Evolutionary conservation across 2,113 vertebrate genomes (phyloP), one percentile per base, ranked within the genome.

Genomic region (Psephotus haematonotus): DNA sequence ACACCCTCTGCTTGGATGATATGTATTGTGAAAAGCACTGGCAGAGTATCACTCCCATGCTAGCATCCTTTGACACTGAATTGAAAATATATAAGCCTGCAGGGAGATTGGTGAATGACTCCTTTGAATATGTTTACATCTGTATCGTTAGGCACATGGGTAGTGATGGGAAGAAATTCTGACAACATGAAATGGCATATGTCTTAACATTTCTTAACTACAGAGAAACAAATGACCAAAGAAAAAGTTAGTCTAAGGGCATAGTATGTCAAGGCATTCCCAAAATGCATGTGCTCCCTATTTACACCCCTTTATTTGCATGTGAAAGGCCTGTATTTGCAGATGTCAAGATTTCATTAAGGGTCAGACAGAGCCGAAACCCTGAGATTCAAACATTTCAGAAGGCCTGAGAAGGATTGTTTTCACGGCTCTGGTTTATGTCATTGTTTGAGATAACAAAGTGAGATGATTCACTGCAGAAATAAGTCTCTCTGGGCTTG

Each of bases 241-340:
- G 64, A 92, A 88, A 49, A 59, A 39, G 31, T 88, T 60, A 74
- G 49, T 92, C 72, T 67, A 55, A 90, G 41, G 28, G 55, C 64
- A 60, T 33, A 28, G 23, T 71, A 55, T 76, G 93, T 94, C 82
- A 95, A 94, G 95, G 93, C 72, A 71, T 79, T 94, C 95, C 74
- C 88, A 96, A 94, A 95, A 86, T 68, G 47, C 88, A 68, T 69
- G 31, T 0, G 0, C 28, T 96, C 57, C 28, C 84, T 82, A 86
- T 96, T 92, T 94, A 76, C 86, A 68, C 55, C 23, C 49, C 59
- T 72, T 41, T 35, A 95, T 97, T 96, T 96, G 83, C 96, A 96
- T 94, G 88, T 94, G 91, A 96, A 96, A 96, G 18, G 70, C 65
- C 65, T 57, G 78, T 78, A 84, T 95, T 96, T 96, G 81, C 69